A percentile compares a stretch with the other conserved stretches of the same genome.
phyloP scores from a whole-genome alignment of 1,140 invertebrate species.

The Delia radicum region DNA sequence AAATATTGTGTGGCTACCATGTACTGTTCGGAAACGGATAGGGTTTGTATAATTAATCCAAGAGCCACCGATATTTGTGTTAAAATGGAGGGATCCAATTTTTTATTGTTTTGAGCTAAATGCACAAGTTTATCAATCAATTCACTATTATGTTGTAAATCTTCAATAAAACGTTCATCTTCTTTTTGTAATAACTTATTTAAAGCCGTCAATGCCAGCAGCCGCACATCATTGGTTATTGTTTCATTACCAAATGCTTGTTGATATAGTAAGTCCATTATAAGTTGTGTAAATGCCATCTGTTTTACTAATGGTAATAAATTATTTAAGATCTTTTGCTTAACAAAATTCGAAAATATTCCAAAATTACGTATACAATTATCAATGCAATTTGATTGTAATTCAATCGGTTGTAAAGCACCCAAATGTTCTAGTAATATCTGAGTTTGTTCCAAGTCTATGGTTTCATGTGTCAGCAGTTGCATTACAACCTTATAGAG shows the following conservation, averaged over 20 bases:
- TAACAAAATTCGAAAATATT: slow-evolving; percentile 43
- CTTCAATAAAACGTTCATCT: slow-evolving; percentile 40
- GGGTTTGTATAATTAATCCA: slow-evolving; percentile 39
- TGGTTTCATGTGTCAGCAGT: slow-evolving; percentile 39
- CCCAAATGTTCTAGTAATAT: slow-evolving; percentile 36
- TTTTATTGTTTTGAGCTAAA: slow-evolving; percentile 30
- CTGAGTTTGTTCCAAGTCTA: slow-evolving; percentile 42
- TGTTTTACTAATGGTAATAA: slow-evolving; percentile 41
- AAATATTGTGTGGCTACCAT: slow-evolving; percentile 47
- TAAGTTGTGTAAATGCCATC: slow-evolving; percentile 44
- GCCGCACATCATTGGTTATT: slow-evolving; percentile 28
- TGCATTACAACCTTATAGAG: slow-evolving; percentile 45
- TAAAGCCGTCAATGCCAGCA: slow-evolving; percentile 41
- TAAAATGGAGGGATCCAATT: slow-evolving; percentile 31
- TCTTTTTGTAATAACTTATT: slow-evolving; percentile 38
- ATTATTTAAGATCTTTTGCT: slow-evolving; percentile 44
- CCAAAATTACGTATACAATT: slow-evolving; percentile 41
- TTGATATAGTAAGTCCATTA: slow-evolving; percentile 42
- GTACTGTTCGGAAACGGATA: slow-evolving; percentile 46
- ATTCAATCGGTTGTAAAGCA: slow-evolving; percentile 44
- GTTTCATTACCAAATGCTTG: slow-evolving; percentile 33
- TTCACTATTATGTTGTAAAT: slow-evolving; percentile 45
- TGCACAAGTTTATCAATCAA: slow-evolving; percentile 43
- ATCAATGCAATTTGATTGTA: slow-evolving; percentile 47
- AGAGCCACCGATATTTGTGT: slow-evolving; percentile 40